These are phyloP conservation scores for Patella caerulea DNA, from an alignment of 2,888 invertebrate genomes.

Conservation along the genomic window DNA sequence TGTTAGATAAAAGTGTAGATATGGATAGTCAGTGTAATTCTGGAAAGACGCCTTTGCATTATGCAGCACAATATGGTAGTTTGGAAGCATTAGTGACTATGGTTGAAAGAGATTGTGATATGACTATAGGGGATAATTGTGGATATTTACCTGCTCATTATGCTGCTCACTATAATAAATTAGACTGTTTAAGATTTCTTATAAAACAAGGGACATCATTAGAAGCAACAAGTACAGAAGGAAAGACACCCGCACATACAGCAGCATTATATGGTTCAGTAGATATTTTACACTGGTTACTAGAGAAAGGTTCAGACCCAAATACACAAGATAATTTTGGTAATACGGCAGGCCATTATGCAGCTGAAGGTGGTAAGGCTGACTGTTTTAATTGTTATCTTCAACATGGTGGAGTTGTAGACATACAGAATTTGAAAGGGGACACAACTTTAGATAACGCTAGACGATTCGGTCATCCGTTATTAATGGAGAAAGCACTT, in stretches of 20 bases:
- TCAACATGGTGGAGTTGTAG: constrained; percentile 63
- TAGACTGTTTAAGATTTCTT: constrained; percentile 66
- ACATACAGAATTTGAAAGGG: constrained; percentile 55
- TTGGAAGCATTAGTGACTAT: constrained; percentile 59
- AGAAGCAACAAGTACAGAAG: constrained; percentile 61
- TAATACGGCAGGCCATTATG: constrained; percentile 67
- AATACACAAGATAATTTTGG: constrained; percentile 64
- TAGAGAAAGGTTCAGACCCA: constrained; percentile 64
- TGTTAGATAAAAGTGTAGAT: constrained; percentile 66
- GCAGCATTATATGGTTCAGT: constrained; percentile 64
- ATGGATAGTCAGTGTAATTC: constrained; percentile 61
- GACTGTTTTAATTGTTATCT: constrained; percentile 69
- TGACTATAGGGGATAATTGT: constrained; percentile 59
- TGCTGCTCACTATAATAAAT: constrained; percentile 63
- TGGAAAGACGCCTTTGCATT: constrained; percentile 68
- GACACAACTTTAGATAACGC: constrained; percentile 66
- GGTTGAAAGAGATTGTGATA: constrained; percentile 67
- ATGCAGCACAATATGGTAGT: constrained; percentile 69
- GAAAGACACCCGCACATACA: constrained; percentile 65
- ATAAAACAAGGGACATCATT: constrained; percentile 65
- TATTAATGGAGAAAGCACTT: constrained; percentile 67
- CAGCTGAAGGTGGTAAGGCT: constrained; percentile 62
- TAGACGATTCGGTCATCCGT: constrained; percentile 62
- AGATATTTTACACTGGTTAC: constrained; percentile 67
- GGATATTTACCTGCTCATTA: constrained; percentile 65